A percentile compares a stretch with the other conserved stretches of the same genome.
Evolutionary conservation across 2,797 vertebrate species (phyloP).

Genomic region (Gallinago nigripennis): DNA sequence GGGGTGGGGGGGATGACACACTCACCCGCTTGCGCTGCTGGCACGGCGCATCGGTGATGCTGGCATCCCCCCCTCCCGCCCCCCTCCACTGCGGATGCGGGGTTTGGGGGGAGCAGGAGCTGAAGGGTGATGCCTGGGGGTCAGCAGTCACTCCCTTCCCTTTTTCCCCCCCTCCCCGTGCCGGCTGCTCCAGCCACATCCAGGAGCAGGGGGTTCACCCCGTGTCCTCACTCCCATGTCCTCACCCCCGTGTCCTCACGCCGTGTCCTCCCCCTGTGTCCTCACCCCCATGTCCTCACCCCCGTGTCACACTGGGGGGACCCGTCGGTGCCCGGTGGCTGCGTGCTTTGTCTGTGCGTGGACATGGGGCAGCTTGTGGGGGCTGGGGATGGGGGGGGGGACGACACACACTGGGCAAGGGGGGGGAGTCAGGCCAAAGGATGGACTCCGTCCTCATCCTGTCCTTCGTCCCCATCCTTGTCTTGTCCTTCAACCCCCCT

Average conservation of each 20-base stretch:
- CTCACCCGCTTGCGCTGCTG: neutral
- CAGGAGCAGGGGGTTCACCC: neutral
- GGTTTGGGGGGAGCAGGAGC: neutral
- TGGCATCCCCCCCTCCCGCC: neutral
- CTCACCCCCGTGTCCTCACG: too few species aligned
- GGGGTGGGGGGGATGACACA: neutral
- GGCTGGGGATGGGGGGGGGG: neutral
- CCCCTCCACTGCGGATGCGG: fast-evolving
- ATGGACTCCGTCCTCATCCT: neutral
- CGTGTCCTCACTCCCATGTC: neutral
- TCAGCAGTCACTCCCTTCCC: fast-evolving
- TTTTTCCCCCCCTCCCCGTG: fast-evolving
- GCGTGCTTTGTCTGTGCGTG: neutral
- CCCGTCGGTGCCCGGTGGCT: neutral
- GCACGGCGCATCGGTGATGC: neutral
- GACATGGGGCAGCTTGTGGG: neutral
- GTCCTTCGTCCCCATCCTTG: neutral
- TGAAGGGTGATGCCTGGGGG: neutral
- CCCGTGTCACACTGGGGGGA: neutral
- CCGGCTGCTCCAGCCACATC: neutral
- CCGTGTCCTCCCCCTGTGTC: too few species aligned
- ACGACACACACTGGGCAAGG: fast-evolving
- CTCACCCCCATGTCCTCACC: too few species aligned
- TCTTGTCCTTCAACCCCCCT: too few species aligned
- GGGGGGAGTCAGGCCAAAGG: neutral